These are phyloP conservation scores for Sebastes trivittatus DNA, from an alignment of 2,797 vertebrate genomes.

Conservation along the genomic window DNA sequence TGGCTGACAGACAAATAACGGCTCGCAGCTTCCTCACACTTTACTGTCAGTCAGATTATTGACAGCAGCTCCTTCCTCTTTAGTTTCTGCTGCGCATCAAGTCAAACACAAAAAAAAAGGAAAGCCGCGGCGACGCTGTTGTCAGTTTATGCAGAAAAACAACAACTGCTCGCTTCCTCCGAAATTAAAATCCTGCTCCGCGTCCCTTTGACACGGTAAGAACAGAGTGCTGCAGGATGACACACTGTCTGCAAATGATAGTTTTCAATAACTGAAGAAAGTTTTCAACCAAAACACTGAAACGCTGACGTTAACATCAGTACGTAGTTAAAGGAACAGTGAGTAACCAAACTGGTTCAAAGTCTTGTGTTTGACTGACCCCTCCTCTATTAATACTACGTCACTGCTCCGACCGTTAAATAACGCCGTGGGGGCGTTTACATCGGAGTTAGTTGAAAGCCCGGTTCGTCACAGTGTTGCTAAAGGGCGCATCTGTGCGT, in stretches of 20 bases:
- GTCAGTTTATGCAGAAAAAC: constrained; percentile 29
- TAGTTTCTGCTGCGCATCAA: constrained; percentile 23
- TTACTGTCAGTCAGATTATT: constrained; percentile 36
- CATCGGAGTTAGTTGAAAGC: too few species aligned
- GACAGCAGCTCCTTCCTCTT: constrained; percentile 52
- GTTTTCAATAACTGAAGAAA: constrained; percentile 2
- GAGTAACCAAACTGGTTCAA: too few species aligned
- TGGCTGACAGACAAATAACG: constrained; percentile 54
- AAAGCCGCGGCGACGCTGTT: not conserved
- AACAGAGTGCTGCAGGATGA: not conserved
- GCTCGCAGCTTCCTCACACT: constrained; percentile 36
- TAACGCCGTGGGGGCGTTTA: too few species aligned
- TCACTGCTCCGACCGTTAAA: too few species aligned
- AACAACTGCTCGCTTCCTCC: constrained; percentile 11
- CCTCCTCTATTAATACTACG: too few species aligned
- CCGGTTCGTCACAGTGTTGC: too few species aligned
- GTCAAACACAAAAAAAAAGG: not conserved
- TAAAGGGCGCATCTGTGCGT: too few species aligned
- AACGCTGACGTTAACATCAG: not conserved
- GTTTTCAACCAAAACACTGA: not conserved
- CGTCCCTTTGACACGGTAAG: constrained; percentile 8
- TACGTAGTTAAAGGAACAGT: not conserved
- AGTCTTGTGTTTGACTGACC: too few species aligned
- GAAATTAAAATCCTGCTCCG: constrained; percentile 37
- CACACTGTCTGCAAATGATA: constrained; percentile 10